Evolutionary conservation across 2,113 vertebrate species (phyloP).

Genomic region (Promerops cafer): DNA sequence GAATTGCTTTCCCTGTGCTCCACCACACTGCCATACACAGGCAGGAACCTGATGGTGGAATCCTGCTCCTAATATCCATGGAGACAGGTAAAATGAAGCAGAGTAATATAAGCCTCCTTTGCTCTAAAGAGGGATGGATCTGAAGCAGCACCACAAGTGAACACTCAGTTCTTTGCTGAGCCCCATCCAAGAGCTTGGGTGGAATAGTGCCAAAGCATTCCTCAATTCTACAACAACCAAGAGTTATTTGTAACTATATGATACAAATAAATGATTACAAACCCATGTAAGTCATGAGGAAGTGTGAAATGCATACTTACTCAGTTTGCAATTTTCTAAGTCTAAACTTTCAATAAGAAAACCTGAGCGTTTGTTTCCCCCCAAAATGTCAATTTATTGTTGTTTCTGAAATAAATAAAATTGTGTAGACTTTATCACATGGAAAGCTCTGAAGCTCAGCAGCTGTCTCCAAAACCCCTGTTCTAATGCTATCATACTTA

Average conservation of each 20-base stretch:
- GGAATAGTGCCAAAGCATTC: neutral
- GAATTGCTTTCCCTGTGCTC: neutral
- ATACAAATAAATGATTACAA: neutral
- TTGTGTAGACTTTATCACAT: neutral
- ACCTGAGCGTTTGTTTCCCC: neutral
- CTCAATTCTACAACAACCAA: neutral
- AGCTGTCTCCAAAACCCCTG: neutral
- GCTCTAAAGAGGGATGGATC: neutral
- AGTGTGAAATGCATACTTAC: neutral
- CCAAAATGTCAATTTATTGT: neutral
- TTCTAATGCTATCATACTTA: neutral
- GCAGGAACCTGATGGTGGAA: neutral
- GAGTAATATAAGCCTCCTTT: neutral
- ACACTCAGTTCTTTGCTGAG: neutral
- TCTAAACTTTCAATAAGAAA: neutral
- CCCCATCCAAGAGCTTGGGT: neutral
- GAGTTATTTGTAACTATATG: neutral
- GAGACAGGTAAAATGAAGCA: neutral
- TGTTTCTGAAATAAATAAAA: neutral
- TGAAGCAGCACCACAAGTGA: neutral
- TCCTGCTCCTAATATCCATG: accelerated
- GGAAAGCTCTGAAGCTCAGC: neutral
- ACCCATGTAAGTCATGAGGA: neutral
- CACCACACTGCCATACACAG: neutral
- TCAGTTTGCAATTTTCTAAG: neutral